Conservation (phyloP, 2,888 invertebrate genomes). For the Neocrepidodera transversa region DNA sequence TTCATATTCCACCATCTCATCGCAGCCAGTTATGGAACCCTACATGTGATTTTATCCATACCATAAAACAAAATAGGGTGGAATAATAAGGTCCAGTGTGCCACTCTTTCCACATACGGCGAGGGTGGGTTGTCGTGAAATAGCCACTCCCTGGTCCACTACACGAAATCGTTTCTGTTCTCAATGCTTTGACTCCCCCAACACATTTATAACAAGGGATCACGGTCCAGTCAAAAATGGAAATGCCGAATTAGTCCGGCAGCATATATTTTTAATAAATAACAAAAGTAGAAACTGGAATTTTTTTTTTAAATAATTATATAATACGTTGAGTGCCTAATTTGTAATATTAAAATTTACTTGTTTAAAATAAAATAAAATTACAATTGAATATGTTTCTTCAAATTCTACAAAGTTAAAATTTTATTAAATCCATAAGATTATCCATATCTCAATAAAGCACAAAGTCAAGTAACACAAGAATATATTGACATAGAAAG, state of each 20-base stretch:
- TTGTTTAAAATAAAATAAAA: too few species aligned
- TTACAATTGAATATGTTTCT: too few species aligned
- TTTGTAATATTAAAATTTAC: too few species aligned
- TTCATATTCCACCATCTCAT: constrained; percentile 5
- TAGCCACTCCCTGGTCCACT: constrained; percentile 43
- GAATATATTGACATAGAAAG: too few species aligned
- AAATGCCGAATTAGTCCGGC: constrained; percentile 46
- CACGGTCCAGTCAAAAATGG: constrained; percentile 59
- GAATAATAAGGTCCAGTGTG: constrained; percentile 40
- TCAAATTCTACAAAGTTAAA: too few species aligned
- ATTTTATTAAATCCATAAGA: too few species aligned
- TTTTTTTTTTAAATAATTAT: too few species aligned
- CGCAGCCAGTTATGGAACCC: constrained; percentile 6
- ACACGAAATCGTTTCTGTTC: constrained; percentile 31
- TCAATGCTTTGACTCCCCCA: constrained; percentile 51
- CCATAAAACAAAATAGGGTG: constrained; percentile 36
- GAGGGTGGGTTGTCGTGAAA: constrained; percentile 35
- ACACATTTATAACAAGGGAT: constrained; percentile 59
- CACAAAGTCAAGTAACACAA: too few species aligned
- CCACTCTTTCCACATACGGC: constrained; percentile 29
- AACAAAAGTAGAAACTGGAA: too few species aligned
- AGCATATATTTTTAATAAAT: too few species aligned
- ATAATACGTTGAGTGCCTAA: too few species aligned
- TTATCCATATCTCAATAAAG: too few species aligned
- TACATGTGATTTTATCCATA: constrained; percentile 19